A percentile compares a stretch with the other conserved stretches of the same genome.
Conservation (phyloP, 2,888 invertebrate species). For the Mythimna ferrago region DNA sequence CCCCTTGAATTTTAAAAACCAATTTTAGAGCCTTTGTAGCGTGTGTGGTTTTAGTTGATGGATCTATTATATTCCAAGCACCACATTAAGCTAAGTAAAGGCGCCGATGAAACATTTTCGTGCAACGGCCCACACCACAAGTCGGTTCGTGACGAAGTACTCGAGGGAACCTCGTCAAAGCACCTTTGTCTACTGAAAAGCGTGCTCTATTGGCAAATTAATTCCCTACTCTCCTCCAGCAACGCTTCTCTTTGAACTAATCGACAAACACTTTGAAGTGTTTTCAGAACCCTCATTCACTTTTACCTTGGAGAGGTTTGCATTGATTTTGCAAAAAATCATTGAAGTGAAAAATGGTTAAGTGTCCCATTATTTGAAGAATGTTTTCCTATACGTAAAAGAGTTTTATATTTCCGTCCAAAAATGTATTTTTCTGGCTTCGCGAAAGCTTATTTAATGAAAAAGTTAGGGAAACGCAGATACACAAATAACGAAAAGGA, state of each 20-base stretch:
- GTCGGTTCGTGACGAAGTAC: slow-evolving; percentile 64
- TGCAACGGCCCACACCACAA: slow-evolving; percentile 55
- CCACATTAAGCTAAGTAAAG: slow-evolving; percentile 41
- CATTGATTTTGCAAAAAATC: slow-evolving; percentile 52
- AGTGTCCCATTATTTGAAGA: slow-evolving; percentile 17
- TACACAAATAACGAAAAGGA: no score
- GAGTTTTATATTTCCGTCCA: not conserved
- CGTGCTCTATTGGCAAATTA: slow-evolving; percentile 82
- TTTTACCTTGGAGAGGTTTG: slow-evolving; percentile 58
- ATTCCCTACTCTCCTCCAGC: slow-evolving; percentile 73
- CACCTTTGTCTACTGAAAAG: slow-evolving; percentile 77
- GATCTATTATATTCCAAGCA: slow-evolving; percentile 36
- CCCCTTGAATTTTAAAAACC: slow-evolving; percentile 31
- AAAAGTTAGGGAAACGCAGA: no score
- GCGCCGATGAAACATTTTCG: slow-evolving; percentile 66
- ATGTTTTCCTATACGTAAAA: slow-evolving; percentile 24
- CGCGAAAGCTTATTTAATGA: no score
- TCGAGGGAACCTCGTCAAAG: slow-evolving; percentile 75
- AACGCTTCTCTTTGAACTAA: slow-evolving; percentile 75
- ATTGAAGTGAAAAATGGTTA: slow-evolving; percentile 33
- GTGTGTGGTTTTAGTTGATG: slow-evolving; percentile 39
- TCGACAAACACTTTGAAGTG: slow-evolving; percentile 75
- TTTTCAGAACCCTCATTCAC: slow-evolving; percentile 68
- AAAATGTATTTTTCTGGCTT: not conserved
- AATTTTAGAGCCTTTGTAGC: slow-evolving; percentile 27